These are phyloP conservation scores for Lydus trimaculatus DNA, from an alignment of 2,888 invertebrate genomes.

Conservation along the genomic window DNA sequence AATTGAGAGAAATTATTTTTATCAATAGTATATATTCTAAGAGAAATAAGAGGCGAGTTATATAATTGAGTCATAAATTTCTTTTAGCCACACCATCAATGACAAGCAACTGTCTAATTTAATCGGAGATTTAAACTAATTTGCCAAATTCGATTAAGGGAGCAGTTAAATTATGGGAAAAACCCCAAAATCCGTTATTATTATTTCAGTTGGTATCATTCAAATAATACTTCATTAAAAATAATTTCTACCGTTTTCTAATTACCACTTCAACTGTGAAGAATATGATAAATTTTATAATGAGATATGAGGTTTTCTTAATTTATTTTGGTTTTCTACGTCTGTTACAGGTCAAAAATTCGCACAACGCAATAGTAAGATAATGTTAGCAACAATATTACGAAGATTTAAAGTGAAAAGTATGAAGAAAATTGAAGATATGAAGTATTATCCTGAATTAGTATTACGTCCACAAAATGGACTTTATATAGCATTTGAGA, in stretches of 20 bases:
- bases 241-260: not conserved
- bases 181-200: no score
- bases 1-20: not conserved
- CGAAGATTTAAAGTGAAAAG: conserved; percentile 44
- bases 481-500: conserved; percentile 22
- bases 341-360: conserved; percentile 48
- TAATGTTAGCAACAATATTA: conserved; percentile 43
- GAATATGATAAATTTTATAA: no score
- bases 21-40: no score
- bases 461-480: conserved; percentile 35
- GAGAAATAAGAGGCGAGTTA: no score
- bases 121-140: not conserved
- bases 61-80: no score
- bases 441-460: conserved; percentile 38
- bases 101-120: not conserved
- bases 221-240: not conserved
- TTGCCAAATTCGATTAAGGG: not conserved
- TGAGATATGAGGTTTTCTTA: no score
- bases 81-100: no score
- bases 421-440: conserved; percentile 41
- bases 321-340: not conserved
- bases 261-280: no score
- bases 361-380: conserved; percentile 45
- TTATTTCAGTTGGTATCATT: no score
- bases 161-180: not conserved